Base-by-base conservation (phyloP, 2,797 vertebrate species). In the Acipenser ruthenus region DNA sequence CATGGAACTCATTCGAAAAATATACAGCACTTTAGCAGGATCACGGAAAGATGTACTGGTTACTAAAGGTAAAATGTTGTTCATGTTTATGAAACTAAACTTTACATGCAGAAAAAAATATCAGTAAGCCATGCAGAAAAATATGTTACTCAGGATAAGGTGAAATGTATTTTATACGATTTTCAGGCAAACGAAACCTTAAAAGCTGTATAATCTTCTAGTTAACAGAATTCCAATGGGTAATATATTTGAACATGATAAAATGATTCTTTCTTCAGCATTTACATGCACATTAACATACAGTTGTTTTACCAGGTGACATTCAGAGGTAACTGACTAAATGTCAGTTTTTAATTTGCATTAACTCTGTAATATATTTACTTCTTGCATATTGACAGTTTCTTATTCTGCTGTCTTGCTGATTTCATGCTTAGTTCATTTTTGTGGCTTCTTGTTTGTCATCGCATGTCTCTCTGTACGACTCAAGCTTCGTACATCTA, bases 1-100 rank as follows among this genome's bases (percentile, higher is more conserved):
- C 84, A 99, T 99, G 97, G 97, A 99, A 77, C 88, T 99, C 70
- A 92, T 98, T 73, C 92, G 93, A 71, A 99, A 99, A 86, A 98
- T 99, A 83, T 99, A 99, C 82, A 94, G 94, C 85, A 98, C 94
- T 4, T 83, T 97, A 81, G 92, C 95, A 13, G 95, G 96, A 74
- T 78, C 91, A 10, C 91, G 92, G 82, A 98, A 86, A 82, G 94
- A 98, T 81, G 77, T 92, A 0, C 92, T 95, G 62, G 90, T 96
- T 74, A 99, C 96, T 73, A 99, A 99, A 92, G 97, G 96, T 97
- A 80, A 86, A 77, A 60, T 71, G 64, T 67, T 67, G n/a, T 0
- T 6, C 51, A 65, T 72, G 37, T 37, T 37, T 37, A 37, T 37
- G 37, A 5, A 37, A 37, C 37, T 37, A 37, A 37, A 37, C 5